A percentile compares a stretch with the other conserved stretches of the same genome.
phyloP scores from a whole-genome alignment of 2,113 vertebrate species.

The Semnornis frantzii region DNA sequence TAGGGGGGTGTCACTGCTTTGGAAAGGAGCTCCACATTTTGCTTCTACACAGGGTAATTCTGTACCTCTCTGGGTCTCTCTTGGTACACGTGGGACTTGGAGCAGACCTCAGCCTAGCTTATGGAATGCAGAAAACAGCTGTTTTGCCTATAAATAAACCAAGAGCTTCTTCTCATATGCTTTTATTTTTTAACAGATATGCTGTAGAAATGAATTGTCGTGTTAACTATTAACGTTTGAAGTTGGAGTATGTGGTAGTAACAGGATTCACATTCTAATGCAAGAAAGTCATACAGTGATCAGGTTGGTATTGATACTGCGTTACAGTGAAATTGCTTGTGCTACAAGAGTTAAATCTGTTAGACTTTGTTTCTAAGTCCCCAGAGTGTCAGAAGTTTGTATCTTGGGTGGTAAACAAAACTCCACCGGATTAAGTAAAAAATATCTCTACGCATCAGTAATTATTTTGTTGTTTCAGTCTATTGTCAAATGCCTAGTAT shows the following conservation, averaged over 20 bases:
- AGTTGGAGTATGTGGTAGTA: background rate
- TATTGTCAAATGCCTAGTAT: background rate
- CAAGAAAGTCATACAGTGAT: background rate
- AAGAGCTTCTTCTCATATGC: background rate
- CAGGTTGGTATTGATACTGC: background rate
- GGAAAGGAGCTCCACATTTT: background rate
- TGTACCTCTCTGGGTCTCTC: background rate
- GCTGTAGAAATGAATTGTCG: background rate
- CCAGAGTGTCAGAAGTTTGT: background rate
- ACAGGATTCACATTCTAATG: background rate
- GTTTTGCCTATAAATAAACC: constrained; percentile 60
- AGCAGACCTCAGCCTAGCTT: background rate
- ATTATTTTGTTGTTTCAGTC: background rate
- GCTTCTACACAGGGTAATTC: background rate
- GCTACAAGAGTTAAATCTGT: constrained; percentile 32
- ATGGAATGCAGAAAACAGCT: constrained; percentile 45
- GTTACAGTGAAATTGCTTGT: background rate
- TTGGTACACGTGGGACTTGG: background rate
- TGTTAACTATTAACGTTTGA: background rate
- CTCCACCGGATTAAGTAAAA: background rate
- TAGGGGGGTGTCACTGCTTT: background rate
- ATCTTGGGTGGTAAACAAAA: background rate
- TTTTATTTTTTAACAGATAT: background rate
- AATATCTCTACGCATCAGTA: background rate
- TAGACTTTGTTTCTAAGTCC: background rate